These are phyloP conservation scores for Wasmannia auropunctata DNA, from an alignment of 1,140 invertebrate species.

Conservation along the genomic window DNA sequence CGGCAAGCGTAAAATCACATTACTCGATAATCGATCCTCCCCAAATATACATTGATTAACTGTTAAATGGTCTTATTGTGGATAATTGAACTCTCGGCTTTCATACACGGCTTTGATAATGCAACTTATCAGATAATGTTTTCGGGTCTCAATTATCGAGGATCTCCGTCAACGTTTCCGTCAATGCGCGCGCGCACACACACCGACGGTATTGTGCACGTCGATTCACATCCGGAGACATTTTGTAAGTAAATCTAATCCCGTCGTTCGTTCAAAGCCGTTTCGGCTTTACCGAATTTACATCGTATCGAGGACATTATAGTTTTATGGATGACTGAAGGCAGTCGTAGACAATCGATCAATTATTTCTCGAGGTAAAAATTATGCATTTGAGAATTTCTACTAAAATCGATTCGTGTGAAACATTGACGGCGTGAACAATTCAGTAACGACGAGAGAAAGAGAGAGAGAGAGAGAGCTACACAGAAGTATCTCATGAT, in stretches of 20 bases:
- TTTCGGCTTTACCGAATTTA: conserved; percentile 30
- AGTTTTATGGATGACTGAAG: not conserved
- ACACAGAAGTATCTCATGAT: not conserved
- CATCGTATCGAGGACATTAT: not conserved
- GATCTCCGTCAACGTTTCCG: conserved; percentile 43
- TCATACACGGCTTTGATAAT: conserved; percentile 41
- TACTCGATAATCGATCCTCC: not conserved
- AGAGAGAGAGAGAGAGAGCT: too few relatives aligned
- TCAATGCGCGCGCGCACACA: conserved; percentile 1
- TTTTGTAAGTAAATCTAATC: conserved; percentile 37
- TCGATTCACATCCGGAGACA: conserved; percentile 27
- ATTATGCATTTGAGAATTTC: not conserved
- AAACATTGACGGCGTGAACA: not conserved
- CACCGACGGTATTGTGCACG: not conserved
- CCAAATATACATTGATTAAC: conserved; percentile 1
- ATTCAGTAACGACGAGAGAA: not conserved
- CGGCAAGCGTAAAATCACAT: not conserved
- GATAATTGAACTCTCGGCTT: conserved; percentile 52
- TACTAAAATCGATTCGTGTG: not conserved
- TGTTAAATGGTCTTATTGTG: conserved; percentile 47
- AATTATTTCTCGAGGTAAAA: not conserved
- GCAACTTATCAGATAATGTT: conserved; percentile 61
- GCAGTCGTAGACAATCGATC: not conserved
- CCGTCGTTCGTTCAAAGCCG: not conserved
- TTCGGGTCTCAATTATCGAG: conserved; percentile 64